A percentile compares a stretch with the other conserved stretches of the same genome.
These are phyloP conservation scores for Labeo rohita DNA, from an alignment of 2,113 vertebrate species.

Conservation along the genomic window DNA sequence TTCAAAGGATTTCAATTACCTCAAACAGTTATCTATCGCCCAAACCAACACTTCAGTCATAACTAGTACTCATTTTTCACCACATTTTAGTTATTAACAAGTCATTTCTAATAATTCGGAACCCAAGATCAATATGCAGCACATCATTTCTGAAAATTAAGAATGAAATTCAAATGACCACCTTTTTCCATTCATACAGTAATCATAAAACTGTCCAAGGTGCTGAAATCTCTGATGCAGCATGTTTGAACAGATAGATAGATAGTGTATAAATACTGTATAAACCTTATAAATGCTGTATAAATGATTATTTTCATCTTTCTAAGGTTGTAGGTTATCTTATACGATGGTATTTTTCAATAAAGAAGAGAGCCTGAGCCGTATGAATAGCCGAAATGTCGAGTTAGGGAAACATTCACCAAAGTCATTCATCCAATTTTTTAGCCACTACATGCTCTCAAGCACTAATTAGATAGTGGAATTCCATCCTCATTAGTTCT, in stretches of 20 bases:
- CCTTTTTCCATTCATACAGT: background rate
- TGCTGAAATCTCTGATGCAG: slow-evolving; percentile 31
- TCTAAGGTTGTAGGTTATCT: background rate
- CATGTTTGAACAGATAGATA: background rate
- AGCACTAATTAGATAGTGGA: slow-evolving; percentile 23
- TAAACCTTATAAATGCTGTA: too few relatives aligned
- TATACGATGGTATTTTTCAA: background rate
- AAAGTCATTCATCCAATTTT: slow-evolving; percentile 30
- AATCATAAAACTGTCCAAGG: slow-evolving; percentile 19
- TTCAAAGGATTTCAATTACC: background rate
- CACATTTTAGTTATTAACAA: background rate
- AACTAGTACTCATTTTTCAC: background rate
- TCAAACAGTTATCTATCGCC: background rate
- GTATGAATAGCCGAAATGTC: background rate
- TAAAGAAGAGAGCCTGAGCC: background rate
- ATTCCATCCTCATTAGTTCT: slow-evolving; percentile 37
- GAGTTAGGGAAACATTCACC: slow-evolving; percentile 1
- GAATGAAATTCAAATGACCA: background rate
- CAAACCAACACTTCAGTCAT: background rate
- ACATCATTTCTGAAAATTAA: background rate
- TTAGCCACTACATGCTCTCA: slow-evolving; percentile 11
- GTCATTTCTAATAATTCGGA: background rate
- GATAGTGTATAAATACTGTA: background rate
- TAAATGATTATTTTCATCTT: too few relatives aligned
- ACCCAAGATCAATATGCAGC: background rate